Percentiles rank a stretch among this genome's conserved stretches.
Evolutionary conservation across 2,797 vertebrate species (phyloP).

Genomic region (Danio choprae): DNA sequence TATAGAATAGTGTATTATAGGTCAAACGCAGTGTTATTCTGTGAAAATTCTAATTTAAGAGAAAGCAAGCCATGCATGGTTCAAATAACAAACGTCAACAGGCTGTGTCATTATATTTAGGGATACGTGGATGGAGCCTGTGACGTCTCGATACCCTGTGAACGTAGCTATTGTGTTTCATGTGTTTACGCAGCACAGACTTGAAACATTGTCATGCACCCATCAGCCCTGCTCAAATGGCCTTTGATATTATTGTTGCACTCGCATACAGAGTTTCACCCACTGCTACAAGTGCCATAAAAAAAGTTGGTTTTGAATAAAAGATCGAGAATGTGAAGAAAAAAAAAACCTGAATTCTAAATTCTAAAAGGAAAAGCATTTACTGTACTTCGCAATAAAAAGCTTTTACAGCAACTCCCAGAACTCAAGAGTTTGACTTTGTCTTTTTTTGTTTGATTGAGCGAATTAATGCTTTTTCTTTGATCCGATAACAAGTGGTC

Average conservation of each 20-base stretch:
- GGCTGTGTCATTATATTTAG: slow-evolving; percentile 69
- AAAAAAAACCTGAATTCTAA: slow-evolving; percentile 70
- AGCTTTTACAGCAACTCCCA: slow-evolving; percentile 77
- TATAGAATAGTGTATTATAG: slow-evolving; percentile 91
- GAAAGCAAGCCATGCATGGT: slow-evolving; percentile 81
- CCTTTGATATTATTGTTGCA: slow-evolving; percentile 74
- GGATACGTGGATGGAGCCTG: slow-evolving; percentile 65
- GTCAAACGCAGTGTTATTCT: slow-evolving; percentile 88
- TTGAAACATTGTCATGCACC: slow-evolving; percentile 72
- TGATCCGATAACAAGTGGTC: too few species aligned
- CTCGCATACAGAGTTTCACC: slow-evolving; percentile 61
- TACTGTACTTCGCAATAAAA: slow-evolving; percentile 85
- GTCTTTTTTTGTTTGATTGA: slow-evolving; percentile 11
- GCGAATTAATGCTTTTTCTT: too few species aligned
- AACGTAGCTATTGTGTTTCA: slow-evolving; percentile 64
- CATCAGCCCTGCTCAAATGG: slow-evolving; percentile 70
- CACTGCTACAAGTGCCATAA: slow-evolving; percentile 73
- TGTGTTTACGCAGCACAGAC: slow-evolving; percentile 68
- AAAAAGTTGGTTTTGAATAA: slow-evolving; percentile 55
- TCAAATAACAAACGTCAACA: slow-evolving; percentile 60
- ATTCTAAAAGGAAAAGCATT: slow-evolving; percentile 71
- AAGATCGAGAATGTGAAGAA: slow-evolving; percentile 57
- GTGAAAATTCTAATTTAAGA: slow-evolving; percentile 87
- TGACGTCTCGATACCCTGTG: slow-evolving; percentile 68
- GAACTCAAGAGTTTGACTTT: neutral